Percentiles rank a stretch among this genome's conserved stretches.
Evolutionary conservation across 1,140 invertebrate species (phyloP).

Genomic region (Aethina tumida): DNA sequence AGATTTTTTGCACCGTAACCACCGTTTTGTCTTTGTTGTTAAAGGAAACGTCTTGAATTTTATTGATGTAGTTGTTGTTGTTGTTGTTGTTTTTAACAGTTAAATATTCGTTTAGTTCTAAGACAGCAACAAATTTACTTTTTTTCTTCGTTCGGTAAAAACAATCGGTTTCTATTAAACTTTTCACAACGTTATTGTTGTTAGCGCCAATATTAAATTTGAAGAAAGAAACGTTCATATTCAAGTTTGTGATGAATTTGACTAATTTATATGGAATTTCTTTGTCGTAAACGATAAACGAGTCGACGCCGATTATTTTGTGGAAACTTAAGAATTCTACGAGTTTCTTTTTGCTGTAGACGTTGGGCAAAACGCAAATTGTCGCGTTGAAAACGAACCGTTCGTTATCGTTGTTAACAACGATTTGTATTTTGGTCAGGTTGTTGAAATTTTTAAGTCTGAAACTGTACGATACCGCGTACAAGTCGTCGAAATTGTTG

Average conservation of each 20-base stretch:
- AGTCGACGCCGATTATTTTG: constrained; percentile 43
- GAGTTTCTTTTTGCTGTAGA: constrained; percentile 40
- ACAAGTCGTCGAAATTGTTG: constrained; percentile 38
- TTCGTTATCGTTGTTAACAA: constrained; percentile 35
- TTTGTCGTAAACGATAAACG: constrained; percentile 45
- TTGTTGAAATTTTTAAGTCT: constrained; percentile 40
- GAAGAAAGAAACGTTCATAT: constrained; percentile 42
- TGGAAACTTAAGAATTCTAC: constrained; percentile 48
- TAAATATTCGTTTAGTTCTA: constrained; percentile 56
- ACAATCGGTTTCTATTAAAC: constrained; percentile 54
- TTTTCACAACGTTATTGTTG: constrained; percentile 37
- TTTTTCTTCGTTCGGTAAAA: constrained; percentile 47
- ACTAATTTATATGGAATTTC: constrained; percentile 44
- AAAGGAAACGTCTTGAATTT: constrained; percentile 21
- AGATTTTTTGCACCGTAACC: constrained; percentile 34
- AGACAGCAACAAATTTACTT: constrained; percentile 42
- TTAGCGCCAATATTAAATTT: constrained; percentile 43
- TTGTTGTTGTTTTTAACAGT: constrained; percentile 45
- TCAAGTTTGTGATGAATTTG: constrained; percentile 41
- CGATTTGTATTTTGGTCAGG: constrained; percentile 38
- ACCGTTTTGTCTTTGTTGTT: constrained; percentile 19
- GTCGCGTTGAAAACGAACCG: constrained; percentile 39
- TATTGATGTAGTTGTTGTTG: constrained; percentile 30
- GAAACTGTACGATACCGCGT: constrained; percentile 42
- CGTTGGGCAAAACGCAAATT: constrained; percentile 43